A percentile compares a stretch with the other conserved stretches of the same genome.
Evolutionary conservation across 2,888 invertebrate genomes (phyloP).

Genomic region (Mechanitis mazaeus): DNA sequence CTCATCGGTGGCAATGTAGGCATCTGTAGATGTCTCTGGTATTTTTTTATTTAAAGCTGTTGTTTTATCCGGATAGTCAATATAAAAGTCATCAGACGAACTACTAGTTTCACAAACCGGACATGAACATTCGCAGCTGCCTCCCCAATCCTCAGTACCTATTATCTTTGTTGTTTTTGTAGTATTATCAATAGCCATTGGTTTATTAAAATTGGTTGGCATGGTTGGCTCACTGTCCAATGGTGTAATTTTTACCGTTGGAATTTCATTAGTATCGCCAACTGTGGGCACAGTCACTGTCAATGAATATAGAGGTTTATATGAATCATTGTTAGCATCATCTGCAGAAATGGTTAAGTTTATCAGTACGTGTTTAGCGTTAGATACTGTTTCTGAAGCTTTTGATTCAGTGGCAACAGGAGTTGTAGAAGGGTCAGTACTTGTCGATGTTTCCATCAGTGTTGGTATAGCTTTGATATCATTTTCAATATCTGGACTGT

Average conservation of each 20-base stretch:
- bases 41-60: constrained; percentile 28
- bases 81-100: constrained; percentile 57
- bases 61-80: constrained; percentile 49
- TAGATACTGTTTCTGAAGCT: constrained; percentile 49
- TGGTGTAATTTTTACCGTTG: constrained; percentile 76
- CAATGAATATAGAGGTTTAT: constrained; percentile 84
- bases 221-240: constrained; percentile 60
- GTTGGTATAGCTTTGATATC: constrained; percentile 35
- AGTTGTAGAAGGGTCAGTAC: constrained; percentile 38
- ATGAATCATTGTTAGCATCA: constrained; percentile 57
- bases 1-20: constrained; percentile 27
- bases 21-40: constrained; percentile 28
- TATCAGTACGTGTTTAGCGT: constrained; percentile 82
- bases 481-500: constrained; percentile 40
- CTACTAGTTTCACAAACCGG: constrained; percentile 77
- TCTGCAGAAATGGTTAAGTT: constrained; percentile 89
- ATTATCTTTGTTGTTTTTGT: constrained; percentile 41
- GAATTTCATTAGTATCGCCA: constrained; percentile 68
- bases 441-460: constrained; percentile 28
- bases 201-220: constrained; percentile 63
- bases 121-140: constrained; percentile 85
- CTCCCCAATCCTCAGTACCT: constrained; percentile 69
- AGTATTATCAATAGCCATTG: constrained; percentile 55
- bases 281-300: constrained; percentile 87
- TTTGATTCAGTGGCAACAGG: constrained; percentile 51